Conservation (phyloP, 2,797 vertebrate genomes). For the Premnoplex brunnescens region DNA sequence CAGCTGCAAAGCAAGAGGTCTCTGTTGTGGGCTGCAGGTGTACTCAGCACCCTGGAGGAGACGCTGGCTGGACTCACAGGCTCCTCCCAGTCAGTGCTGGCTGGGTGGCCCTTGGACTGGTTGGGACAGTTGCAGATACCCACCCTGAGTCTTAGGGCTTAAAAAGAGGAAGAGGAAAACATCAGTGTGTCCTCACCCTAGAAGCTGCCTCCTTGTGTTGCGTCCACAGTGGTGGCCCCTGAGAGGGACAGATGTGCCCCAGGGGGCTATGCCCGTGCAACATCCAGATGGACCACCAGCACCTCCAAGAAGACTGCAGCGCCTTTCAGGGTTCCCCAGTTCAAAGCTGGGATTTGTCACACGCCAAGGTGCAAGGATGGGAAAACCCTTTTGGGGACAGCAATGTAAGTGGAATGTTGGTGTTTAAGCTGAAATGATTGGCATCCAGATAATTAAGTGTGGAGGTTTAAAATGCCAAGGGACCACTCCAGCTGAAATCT, state of each 20-base stretch:
- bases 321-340: accelerated
- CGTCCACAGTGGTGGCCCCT: accelerated
- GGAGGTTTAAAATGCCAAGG: background rate
- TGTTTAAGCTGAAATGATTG: background rate
- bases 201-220: background rate
- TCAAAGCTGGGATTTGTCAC: background rate
- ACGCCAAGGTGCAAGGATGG: background rate
- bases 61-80: background rate
- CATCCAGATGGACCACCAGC: background rate
- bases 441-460: background rate
- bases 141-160: background rate
- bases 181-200: background rate
- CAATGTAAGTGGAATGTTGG: background rate
- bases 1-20: accelerated
- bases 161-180: background rate
- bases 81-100: accelerated
- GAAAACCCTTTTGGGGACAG: background rate
- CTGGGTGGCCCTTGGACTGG: background rate
- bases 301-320: accelerated
- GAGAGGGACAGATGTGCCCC: too few relatives aligned
- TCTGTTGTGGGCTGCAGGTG: background rate
- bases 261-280: accelerated
- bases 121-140: background rate
- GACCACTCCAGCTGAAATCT: background rate
- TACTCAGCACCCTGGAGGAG: accelerated